Base-by-base conservation (phyloP, 2,888 invertebrate genomes). In the Amphimallon solstitiale region DNA sequence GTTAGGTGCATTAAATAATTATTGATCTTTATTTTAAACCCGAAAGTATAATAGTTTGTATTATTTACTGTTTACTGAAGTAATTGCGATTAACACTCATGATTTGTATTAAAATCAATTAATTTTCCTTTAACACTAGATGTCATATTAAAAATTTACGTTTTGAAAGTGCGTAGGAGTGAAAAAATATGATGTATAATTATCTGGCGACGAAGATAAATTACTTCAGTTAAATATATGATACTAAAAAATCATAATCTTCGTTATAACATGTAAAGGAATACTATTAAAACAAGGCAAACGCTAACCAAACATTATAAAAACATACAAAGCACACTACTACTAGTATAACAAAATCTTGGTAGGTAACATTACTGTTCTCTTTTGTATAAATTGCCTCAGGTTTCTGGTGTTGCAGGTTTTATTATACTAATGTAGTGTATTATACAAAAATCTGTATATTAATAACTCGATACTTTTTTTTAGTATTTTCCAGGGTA, bases 1-100 rank as follows among this genome's bases (percentile, higher is more conserved):
- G 56, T 59, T 43, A 59, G 56, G 56, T 43, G 56, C 54, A 54
- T 54, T 54, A 54, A 19, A 54, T 14, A 19, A 54, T 38, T 54
- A 19, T 38, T 19, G 19, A 21, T 17, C 17, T 54, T 54, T 54
- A 19, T 54, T 15, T 51, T 54, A 37, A 12, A 52, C 9, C 12
- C 45, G 10, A 14, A 45, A 6, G 45, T 17, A 15, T 15, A 17
- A 45, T 17, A 17, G 17, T 52, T 10, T 14, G 17, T 43, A 14
- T 17, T 14, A 17, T 45, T 43, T 17, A 17, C 17, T 19, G 17
- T 7, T 6, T 45, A 45, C 9, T 15, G 15, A 43, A 43, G 14
- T 43, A 5, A 12, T n/a, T 38, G 9, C 38, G 9, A n/a, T n/a
- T n/a, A 14, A 15, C 15, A 15, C 7, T 15, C 14, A 45, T 17